These are phyloP conservation scores for Neosilurus mollespiculum DNA, from an alignment of 2,797 vertebrate species.

Conservation along the genomic window DNA sequence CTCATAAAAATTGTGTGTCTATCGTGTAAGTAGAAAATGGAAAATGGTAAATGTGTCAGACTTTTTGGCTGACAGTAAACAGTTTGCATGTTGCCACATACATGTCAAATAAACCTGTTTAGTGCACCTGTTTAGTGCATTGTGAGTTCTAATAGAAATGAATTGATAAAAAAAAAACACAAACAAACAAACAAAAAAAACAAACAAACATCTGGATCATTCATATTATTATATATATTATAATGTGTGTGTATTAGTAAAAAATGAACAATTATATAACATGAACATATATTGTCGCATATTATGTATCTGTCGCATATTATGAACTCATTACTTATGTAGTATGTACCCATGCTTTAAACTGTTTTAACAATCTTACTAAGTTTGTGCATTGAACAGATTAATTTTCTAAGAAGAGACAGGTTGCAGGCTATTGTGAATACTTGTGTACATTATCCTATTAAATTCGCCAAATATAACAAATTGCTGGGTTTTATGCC, in stretches of 20 bases:
- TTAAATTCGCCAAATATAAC: constrained; percentile 61
- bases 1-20: too few relatives aligned
- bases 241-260: too few relatives aligned
- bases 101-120: constrained; percentile 22
- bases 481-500: constrained; percentile 59
- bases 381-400: background rate
- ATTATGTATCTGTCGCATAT: background rate
- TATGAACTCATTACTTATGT: background rate
- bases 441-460: constrained; percentile 59
- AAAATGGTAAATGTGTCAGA: background rate
- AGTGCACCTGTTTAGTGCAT: background rate
- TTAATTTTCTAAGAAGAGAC: constrained; percentile 9
- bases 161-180: too few relatives aligned
- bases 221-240: too few relatives aligned
- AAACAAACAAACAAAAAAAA: background rate
- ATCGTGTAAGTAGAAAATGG: background rate
- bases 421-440: constrained; percentile 8
- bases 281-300: background rate
- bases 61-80: background rate
- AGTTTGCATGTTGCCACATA: background rate
- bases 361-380: background rate
- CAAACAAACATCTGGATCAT: too few relatives aligned
- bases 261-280: background rate
- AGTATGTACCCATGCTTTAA: background rate
- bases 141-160: constrained; percentile 23